A percentile compares a stretch with the other conserved stretches of the same genome.
phyloP scores from a whole-genome alignment of 2,888 invertebrate species.

The Metellina segmentata region DNA sequence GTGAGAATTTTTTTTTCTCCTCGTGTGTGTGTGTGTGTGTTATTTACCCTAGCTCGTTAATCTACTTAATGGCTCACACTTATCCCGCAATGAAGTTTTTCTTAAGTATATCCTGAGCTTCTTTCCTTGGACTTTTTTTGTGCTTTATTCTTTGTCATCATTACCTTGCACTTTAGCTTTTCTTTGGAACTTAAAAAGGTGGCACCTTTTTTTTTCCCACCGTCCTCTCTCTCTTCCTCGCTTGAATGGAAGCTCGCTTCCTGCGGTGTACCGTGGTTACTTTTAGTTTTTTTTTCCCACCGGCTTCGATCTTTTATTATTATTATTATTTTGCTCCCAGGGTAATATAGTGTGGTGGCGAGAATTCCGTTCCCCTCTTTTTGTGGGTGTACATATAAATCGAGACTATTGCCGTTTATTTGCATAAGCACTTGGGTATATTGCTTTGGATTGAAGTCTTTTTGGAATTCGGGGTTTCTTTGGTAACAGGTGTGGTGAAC shows the following conservation, averaged over 20 bases:
- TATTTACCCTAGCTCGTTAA: constrained; percentile 75
- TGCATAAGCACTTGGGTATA: constrained; percentile 66
- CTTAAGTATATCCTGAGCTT: constrained; percentile 62
- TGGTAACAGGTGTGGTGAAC: too few relatives aligned
- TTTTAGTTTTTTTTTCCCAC: constrained; percentile 13
- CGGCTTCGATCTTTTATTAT: constrained; percentile 14
- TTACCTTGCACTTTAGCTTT: constrained; percentile 73
- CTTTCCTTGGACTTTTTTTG: constrained; percentile 18
- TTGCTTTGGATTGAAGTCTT: constrained; percentile 16
- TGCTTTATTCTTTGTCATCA: constrained; percentile 57
- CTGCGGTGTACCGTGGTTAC: constrained; percentile 23
- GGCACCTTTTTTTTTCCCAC: constrained; percentile 10
- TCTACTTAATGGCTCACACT: constrained; percentile 76
- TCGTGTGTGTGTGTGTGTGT: constrained; percentile 9
- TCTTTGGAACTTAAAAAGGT: constrained; percentile 62
- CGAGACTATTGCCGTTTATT: constrained; percentile 42
- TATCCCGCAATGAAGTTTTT: constrained; percentile 75
- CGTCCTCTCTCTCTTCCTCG: constrained; percentile 24
- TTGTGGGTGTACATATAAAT: constrained; percentile 7
- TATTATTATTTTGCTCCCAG: constrained; percentile 11
- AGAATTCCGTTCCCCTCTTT: not conserved
- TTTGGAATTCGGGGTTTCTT: not conserved
- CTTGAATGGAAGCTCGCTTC: constrained; percentile 34
- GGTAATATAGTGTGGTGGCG: not conserved
- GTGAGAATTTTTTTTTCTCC: constrained; percentile 57